Evolutionary conservation across 2,797 vertebrate species (phyloP).

Genomic region (Galaxias olidus): DNA sequence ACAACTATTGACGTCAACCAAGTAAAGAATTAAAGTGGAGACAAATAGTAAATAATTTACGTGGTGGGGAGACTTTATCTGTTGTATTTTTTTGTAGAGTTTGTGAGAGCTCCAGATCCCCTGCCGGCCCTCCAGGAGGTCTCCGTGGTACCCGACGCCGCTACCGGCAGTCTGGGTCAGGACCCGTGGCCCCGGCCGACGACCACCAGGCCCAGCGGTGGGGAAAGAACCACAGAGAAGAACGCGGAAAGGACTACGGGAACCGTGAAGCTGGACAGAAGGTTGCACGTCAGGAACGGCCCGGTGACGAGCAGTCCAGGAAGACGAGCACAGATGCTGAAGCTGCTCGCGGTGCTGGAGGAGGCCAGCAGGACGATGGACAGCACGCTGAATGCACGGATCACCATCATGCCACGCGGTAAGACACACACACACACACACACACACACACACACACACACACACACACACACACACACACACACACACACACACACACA

Average conservation of each 20-base stretch:
- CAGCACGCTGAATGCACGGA: slow-evolving; percentile 57
- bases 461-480: slow-evolving; percentile 11
- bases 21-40: too few species aligned
- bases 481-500: not conserved
- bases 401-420: slow-evolving; percentile 69
- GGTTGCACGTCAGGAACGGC: not conserved
- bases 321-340: slow-evolving; percentile 61
- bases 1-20: too few species aligned
- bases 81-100: too few species aligned
- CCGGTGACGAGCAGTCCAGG: not conserved
- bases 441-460: not conserved
- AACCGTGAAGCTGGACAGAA: slow-evolving; percentile 4
- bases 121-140: too few species aligned
- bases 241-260: not conserved
- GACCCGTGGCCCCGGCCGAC: not conserved
- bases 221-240: not conserved
- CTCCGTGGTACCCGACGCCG: too few species aligned
- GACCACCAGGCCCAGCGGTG: not conserved
- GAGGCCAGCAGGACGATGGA: slow-evolving; percentile 64
- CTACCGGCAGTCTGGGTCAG: too few species aligned
- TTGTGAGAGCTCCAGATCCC: too few species aligned
- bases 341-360: slow-evolving; percentile 71
- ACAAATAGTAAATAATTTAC: too few species aligned
- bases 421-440: slow-evolving; percentile 10
- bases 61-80: too few species aligned